Evolutionary conservation across 2,113 vertebrate genomes (phyloP), one percentile per base, ranked within the genome.

Genomic region (Neotoma lepida): DNA sequence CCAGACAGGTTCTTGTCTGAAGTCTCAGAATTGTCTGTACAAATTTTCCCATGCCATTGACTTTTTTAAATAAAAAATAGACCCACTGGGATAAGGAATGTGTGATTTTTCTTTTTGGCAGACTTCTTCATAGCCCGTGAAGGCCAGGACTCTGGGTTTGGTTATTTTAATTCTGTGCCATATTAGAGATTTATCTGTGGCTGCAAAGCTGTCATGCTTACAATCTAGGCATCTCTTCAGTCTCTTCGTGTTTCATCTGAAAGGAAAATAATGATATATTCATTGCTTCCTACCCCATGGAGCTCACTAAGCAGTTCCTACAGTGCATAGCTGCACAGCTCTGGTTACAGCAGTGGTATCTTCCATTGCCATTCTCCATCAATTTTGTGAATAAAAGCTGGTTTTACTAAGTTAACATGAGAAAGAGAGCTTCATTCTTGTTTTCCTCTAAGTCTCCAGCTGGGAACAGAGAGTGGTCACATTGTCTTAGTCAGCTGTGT

Each of bases 401-500:
- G 30, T 73, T 91, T 85, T 30, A 89, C 78, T n/a, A 71, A 84
- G 58, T 70, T 80, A 77, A 76, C 66, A 68, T 49, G 84, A 94
- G 81, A 96, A 92, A 24, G 39, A 82, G 68, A 95, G 81, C 90
- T 77, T 63, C 26, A 5, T 63, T 94, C 76, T 84, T 64, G 44
- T n/a, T 81, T 84, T 77, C 10, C 70, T 93, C 61, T 88, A 44
- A 91, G 63, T 86, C 70, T 41, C 93, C 95, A 82, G 76, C 76
- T 95, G 94, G 86, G 71, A 63, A 54, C 33, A 26, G 80, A 94
- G 66, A 88, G 61, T 12, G 51, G 70, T 85, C 64, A n/a, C 10
- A 89, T 73, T 66, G 49, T 89, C 64, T 68, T n/a, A 96, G 88
- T 88, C 94, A 92, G 90, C 88, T 94, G 70, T 73, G 51, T 58